Base-by-base conservation (phyloP, 2,888 invertebrate species). In the Chaetoderma sp. region DNA sequence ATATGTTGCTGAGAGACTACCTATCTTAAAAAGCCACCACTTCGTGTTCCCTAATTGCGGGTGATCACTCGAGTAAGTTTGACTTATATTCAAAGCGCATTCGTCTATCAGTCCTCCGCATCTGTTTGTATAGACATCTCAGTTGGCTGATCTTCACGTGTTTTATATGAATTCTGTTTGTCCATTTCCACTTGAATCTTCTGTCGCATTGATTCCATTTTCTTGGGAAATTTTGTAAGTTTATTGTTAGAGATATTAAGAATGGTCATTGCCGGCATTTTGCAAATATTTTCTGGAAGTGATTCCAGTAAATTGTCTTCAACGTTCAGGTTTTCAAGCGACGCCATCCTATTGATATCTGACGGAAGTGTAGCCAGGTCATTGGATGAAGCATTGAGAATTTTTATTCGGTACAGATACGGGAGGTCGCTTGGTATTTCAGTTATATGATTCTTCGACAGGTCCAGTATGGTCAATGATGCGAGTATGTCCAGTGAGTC, bases 401-500 rank as follows among this genome's bases (percentile, higher is more conserved):
- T 67, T 60, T 77, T 72, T 47, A 84, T 74, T 39, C 84, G 67
- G 68, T 81, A 83, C 57, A 84, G 70, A 60, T 79, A 83, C 2
- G 83, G 79, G n/a, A 85, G 71, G 57, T 81, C 80, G n/a, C 68
- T 70, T 2, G 85, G 84, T 5, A 96, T 88, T 73, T 93, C 92
- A 65, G 90, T 90, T 73, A 97, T 90, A 69, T 90, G 89, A 86
- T 97, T 97, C 80, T 92, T 88, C 4, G 93, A 92, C 8, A 96
- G 85, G 83, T 95, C 94, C 49, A 97, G 87, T 87, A 92, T 73
- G 16, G 78, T 54, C 60, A 85, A 87, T 86, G 95, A 93, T 1
- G 91, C 91, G 90, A 96, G 92, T 59, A 94, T 93, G 5, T 94
- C 94, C 79, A 96, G 78, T 1, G 67, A 59, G 59, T 82, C 81